Base-by-base conservation (phyloP, 2,113 vertebrate genomes). In the Paramisgurnus dabryanus region DNA sequence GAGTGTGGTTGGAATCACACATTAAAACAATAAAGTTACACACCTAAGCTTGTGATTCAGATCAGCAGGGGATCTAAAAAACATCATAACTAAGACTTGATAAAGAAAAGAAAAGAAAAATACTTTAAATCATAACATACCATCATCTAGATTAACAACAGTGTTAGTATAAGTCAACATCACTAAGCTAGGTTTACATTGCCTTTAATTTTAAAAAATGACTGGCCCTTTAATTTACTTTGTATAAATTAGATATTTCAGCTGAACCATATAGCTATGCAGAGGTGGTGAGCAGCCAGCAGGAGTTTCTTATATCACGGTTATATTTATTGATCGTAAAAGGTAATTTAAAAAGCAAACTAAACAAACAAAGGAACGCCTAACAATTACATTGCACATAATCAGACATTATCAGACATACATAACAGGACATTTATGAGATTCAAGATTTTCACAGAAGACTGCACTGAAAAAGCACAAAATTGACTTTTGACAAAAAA, bases 261-360 rank as follows among this genome's bases (percentile, higher is more conserved):
- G 34, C 53, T 73, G 47, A 69, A 73, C 17, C 68, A 43, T 34
- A 34, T 34, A 64, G 58, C 27, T 58, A 12, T 61, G 57, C 12
- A 11, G 12, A 43, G 22, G 49, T 73, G 61, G 39, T 34, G 4
- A 41, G 41, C 7, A 41, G 47, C 27, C 60, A 72, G 68, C 68
- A 80, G 7, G 22, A 55, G 3, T 64, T 50, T 63, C 22, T 34
- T 41, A 71, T 39, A 63, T 27, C 6, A 39, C 17, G 41, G 78
- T 72, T 60, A 55, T 57, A 47, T 53, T 39, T 55, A 80, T 73
- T 53, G 69, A 80, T 73, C 12, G 5, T 18, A 8, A 50, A 55
- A 15, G 17, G 45, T 70, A 47, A 57, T 80, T 80, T 72, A 34
- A 73, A 69, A 40, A 55, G 34, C 60, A 53, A 57, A 80, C 65